Evolutionary conservation across 2,888 invertebrate species (phyloP).

Genomic region (Sarcophaga rosellei): DNA sequence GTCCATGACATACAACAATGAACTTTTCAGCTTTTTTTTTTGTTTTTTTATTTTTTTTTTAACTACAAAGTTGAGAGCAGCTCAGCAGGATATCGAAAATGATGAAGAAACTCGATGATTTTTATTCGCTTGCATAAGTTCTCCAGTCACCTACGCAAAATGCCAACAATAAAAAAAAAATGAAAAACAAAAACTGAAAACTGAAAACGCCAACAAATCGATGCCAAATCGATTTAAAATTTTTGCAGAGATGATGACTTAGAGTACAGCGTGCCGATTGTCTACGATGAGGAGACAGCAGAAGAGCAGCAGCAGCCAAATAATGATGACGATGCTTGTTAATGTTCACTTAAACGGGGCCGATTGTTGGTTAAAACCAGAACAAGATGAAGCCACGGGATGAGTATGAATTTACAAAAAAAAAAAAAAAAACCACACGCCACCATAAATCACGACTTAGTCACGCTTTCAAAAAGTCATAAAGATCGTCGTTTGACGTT

Average conservation of each 20-base stretch:
- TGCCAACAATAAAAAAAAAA: conserved; percentile 5
- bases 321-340: conserved; percentile 70
- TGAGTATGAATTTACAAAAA: conserved; percentile 80
- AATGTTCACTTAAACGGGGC: conserved; percentile 65
- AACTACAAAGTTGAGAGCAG: conserved; percentile 48
- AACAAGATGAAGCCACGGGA: conserved; percentile 69
- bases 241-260: conserved; percentile 50
- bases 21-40: conserved; percentile 13
- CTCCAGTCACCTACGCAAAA: conserved; percentile 65
- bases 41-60: conserved; percentile 9
- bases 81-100: conserved; percentile 65
- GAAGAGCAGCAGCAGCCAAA: conserved; percentile 37
- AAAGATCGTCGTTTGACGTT: conserved; percentile 80
- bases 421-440: conserved; percentile 81
- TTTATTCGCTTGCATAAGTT: conserved; percentile 45
- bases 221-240: conserved; percentile 63
- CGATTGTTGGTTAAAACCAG: conserved; percentile 42
- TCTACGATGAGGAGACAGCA: conserved; percentile 23
- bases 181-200: neutral
- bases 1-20: conserved; percentile 61
- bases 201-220: conserved; percentile 54
- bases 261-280: neutral
- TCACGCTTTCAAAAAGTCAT: conserved; percentile 81
- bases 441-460: conserved; percentile 81
- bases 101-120: conserved; percentile 49